Evolutionary conservation across 2,113 vertebrate species (phyloP).

Genomic region (Isurus oxyrinchus): DNA sequence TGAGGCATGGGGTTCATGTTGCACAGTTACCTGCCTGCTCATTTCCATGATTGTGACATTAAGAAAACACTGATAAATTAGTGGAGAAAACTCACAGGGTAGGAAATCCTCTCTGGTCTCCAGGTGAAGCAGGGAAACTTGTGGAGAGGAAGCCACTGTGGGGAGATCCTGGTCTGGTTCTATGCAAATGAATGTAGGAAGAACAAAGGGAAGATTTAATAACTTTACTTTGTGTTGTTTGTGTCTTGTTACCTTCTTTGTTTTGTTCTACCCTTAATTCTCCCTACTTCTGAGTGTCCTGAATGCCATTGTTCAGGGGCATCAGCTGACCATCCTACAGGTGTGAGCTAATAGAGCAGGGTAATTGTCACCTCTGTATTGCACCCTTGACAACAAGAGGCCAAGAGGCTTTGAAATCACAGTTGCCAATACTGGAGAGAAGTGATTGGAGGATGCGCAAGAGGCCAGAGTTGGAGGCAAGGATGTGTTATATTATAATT

Average conservation of each 20-base stretch:
- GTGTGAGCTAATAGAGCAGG: background rate
- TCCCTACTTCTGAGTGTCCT: background rate
- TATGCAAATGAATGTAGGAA: background rate
- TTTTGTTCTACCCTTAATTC: background rate
- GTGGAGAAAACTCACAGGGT: background rate
- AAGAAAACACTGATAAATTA: background rate
- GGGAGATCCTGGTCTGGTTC: background rate
- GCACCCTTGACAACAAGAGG: background rate
- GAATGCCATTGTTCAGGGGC: background rate
- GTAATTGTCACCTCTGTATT: background rate
- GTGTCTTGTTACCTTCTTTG: background rate
- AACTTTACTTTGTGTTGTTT: background rate
- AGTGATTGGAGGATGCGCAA: background rate
- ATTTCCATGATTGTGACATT: background rate
- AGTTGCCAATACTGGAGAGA: background rate
- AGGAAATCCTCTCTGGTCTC: conserved; percentile 2
- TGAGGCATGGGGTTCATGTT: background rate
- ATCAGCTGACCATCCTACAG: background rate
- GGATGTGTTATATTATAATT: too few relatives aligned
- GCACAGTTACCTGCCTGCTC: background rate
- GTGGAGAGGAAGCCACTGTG: background rate
- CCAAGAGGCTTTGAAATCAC: background rate
- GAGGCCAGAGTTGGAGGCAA: background rate
- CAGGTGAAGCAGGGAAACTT: background rate
- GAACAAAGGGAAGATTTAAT: background rate